phyloP scores from a whole-genome alignment of 2,113 vertebrate species.

The Ptilorrhoa leucosticta region DNA sequence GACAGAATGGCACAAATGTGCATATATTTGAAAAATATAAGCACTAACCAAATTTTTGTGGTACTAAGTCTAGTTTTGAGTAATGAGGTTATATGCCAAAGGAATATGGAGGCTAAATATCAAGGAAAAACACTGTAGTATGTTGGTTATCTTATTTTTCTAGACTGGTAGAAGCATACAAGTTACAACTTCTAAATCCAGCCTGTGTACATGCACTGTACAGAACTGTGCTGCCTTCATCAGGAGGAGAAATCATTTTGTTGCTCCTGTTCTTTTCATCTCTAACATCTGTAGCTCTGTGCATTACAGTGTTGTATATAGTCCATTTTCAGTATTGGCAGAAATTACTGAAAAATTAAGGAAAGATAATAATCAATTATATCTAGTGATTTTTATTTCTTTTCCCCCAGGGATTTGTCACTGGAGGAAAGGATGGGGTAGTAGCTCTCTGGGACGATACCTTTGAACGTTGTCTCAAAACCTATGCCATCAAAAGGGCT shows the following conservation, averaged over 20 bases:
- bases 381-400: background rate
- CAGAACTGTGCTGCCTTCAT: background rate
- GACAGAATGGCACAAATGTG: background rate
- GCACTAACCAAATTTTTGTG: background rate
- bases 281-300: background rate
- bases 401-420: constrained; percentile 87
- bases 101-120: background rate
- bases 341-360: background rate
- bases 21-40: background rate
- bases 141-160: background rate
- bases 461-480: constrained; percentile 98
- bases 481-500: constrained; percentile 94
- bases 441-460: constrained; percentile 97
- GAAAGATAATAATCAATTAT: background rate
- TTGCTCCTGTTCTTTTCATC: background rate
- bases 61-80: background rate
- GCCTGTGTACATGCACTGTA: background rate
- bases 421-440: constrained; percentile 95
- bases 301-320: background rate
- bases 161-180: background rate
- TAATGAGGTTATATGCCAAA: background rate
- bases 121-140: background rate
- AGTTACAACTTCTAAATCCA: background rate
- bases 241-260: background rate
- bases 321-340: background rate